Conservation (phyloP, 2,888 invertebrate genomes). For the Tetragonisca angustula region DNA sequence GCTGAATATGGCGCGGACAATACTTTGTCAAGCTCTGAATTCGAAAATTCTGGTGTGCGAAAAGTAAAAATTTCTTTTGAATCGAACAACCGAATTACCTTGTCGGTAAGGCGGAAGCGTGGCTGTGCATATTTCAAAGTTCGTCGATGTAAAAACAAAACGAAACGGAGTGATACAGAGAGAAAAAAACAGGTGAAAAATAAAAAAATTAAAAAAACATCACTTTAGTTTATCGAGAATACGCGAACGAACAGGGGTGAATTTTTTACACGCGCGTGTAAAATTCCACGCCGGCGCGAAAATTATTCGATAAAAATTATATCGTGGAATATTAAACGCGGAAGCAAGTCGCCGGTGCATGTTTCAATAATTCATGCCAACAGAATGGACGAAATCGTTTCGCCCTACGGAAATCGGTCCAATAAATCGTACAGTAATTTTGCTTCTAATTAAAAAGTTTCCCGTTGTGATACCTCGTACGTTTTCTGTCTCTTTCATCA, state of each 20-base stretch:
- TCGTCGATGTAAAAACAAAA: background rate
- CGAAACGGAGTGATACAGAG: background rate
- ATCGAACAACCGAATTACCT: background rate
- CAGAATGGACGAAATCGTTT: constrained; percentile 1
- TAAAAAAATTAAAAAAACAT: background rate
- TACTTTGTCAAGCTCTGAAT: background rate
- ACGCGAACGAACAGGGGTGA: background rate
- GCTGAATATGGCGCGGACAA: background rate
- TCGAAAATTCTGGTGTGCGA: background rate
- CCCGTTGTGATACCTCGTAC: background rate
- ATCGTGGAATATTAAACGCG: constrained; percentile 12
- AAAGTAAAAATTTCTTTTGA: background rate
- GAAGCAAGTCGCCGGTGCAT: background rate
- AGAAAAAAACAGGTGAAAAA: background rate
- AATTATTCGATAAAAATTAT: constrained; percentile 38
- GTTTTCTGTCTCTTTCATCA: background rate
- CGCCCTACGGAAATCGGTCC: background rate
- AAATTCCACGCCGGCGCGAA: background rate
- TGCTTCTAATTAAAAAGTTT: background rate
- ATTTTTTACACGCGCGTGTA: background rate
- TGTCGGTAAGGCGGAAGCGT: background rate
- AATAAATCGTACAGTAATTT: constrained; percentile 12
- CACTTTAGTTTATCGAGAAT: constrained; percentile 10
- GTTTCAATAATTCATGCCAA: constrained; percentile 2
- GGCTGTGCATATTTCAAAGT: background rate